Evolutionary conservation across 2,797 vertebrate species (phyloP).

Genomic region (Anguilla obscura): DNA sequence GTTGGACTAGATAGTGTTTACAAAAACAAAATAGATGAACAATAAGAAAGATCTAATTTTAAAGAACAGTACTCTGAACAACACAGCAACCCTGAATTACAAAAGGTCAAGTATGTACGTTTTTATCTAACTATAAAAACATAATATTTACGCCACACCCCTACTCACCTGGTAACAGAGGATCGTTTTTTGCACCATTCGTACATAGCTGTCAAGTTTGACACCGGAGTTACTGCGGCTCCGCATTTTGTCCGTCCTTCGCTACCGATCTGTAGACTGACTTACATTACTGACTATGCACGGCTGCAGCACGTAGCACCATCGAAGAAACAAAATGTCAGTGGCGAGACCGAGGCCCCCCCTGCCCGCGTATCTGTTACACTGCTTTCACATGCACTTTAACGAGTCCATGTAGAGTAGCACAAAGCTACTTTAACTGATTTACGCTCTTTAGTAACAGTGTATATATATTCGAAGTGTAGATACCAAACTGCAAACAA

Average conservation of each 20-base stretch:
- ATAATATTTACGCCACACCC: background rate
- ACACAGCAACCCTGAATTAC: background rate
- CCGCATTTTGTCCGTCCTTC: conserved; percentile 72
- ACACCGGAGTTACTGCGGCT: conserved; percentile 95
- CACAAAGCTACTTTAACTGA: background rate
- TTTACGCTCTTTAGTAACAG: background rate
- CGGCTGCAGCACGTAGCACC: conserved; percentile 27
- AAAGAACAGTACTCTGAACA: background rate
- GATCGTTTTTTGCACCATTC: conserved; percentile 88
- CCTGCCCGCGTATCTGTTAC: conserved; percentile 45
- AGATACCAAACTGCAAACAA: too few species aligned
- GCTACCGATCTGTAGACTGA: conserved; percentile 23
- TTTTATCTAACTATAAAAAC: background rate
- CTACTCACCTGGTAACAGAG: conserved; percentile 84
- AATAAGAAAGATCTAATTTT: background rate
- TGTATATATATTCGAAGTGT: background rate
- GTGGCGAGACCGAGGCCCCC: background rate
- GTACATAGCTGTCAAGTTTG: conserved; percentile 88
- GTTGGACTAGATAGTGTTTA: background rate
- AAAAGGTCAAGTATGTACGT: background rate
- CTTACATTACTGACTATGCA: conserved; percentile 5
- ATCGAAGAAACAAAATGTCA: background rate
- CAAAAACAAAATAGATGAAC: background rate
- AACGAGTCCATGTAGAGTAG: background rate
- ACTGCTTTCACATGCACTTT: conserved; percentile 16